phyloP scores from a whole-genome alignment of 2,888 invertebrate genomes.

The Eupithecia pulchellata region DNA sequence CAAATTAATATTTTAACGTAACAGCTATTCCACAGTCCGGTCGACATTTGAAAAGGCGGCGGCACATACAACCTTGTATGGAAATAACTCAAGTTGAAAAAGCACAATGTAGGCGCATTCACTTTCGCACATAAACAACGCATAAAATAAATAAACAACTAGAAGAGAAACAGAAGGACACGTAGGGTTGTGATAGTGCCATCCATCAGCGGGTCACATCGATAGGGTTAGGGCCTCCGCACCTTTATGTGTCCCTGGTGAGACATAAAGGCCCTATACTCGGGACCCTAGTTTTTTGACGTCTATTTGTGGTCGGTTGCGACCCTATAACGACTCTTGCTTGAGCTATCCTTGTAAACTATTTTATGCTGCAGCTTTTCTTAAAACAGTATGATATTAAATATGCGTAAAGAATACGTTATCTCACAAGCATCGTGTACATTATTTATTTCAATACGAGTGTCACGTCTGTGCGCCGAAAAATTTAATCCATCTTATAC shows the following conservation, averaged over 20 bases:
- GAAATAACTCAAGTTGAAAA: constrained; percentile 43
- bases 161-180: constrained; percentile 72
- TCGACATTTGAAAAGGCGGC: constrained; percentile 36
- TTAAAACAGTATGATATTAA: constrained; percentile 9
- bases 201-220: constrained; percentile 83
- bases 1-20: constrained; percentile 14
- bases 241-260: constrained; percentile 84
- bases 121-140: constrained; percentile 79
- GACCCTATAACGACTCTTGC: constrained; percentile 74
- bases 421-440: constrained; percentile 49
- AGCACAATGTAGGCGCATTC: constrained; percentile 43
- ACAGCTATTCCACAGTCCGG: constrained; percentile 10
- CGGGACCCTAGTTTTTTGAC: constrained; percentile 82
- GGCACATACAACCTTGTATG: constrained; percentile 29
- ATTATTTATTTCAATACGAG: constrained; percentile 72
- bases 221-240: constrained; percentile 84
- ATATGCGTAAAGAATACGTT: constrained; percentile 42
- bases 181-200: constrained; percentile 78
- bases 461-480: constrained; percentile 73
- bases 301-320: constrained; percentile 83
- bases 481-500: constrained; percentile 79
- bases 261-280: constrained; percentile 77
- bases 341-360: constrained; percentile 59
- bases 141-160: constrained; percentile 81
- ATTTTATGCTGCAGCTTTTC: constrained; percentile 38